Base-by-base conservation (phyloP, 2,113 vertebrate species). In the Gracilinanus agilis region DNA sequence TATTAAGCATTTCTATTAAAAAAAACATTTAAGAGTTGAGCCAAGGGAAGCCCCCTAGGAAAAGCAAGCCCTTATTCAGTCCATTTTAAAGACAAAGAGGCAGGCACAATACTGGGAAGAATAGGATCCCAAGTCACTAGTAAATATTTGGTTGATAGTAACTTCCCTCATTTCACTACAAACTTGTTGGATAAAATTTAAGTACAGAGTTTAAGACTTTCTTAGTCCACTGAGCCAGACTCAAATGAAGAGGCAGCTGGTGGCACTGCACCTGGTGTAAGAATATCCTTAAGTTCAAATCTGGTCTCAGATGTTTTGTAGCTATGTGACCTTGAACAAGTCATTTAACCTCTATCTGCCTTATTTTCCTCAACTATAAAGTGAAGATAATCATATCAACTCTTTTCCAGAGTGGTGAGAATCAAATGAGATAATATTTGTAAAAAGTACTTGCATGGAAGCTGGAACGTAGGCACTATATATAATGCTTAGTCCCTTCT, bases 21-120 rank as follows among this genome's bases (percentile, higher is more conserved):
- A 40, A n/a, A 53, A 92, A 75, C 44, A 2, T 89, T 53, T 90
- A 54, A 91, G 25, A 55, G 58, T 54, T 93, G 88, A 55, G 34
- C 44, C 6, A 96, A 90, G 61, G 91, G 53, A 90, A 25, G 21
- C 24, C 90, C 95, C 56, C 11, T 56, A 56, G 19, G 67, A n/a
- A 83, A 83, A 83, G 49, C 44, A 55, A 27, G 9, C 11, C 25
- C 16, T 94, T 88, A 55, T 40, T 2, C 90, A 89, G 53, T 27
- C 44, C 44, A 91, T 83, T 83, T 83, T 53, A 54, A 90, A 24
- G 40, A 89, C 21, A 40, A 89, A 93, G 61, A 92, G 67, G 16
- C 24, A n/a, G 34, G n/a, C 16, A 23, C 89, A 93, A 7, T 40
- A 93, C 23, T 61, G 25, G 49, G 90, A 93, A 24, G 90, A 9